phyloP scores from a whole-genome alignment of 2,888 invertebrate genomes.

The Dendrolimus houi region DNA sequence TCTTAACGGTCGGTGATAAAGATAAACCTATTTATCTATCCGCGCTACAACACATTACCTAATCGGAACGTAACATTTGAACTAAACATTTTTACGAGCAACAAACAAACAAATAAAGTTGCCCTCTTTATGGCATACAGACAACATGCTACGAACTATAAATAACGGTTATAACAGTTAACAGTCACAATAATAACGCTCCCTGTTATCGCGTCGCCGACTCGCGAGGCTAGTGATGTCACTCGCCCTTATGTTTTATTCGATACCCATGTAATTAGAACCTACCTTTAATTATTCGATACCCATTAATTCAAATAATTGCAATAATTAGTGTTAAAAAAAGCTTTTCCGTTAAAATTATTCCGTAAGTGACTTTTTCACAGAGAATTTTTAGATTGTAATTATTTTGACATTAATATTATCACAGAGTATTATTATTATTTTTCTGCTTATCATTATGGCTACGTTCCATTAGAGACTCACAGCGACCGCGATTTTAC shows the following conservation, averaged over 20 bases:
- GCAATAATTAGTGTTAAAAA: no score
- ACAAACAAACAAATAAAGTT: conserved; percentile 22
- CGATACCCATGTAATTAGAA: no score
- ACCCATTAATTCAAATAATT: no score
- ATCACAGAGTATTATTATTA: no score
- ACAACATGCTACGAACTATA: conserved; percentile 16
- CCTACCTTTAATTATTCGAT: no score
- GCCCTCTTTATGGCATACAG: conserved; percentile 14
- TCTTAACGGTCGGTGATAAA: not conserved
- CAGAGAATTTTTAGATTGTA: no score
- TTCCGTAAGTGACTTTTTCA: no score
- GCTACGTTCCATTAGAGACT: no score
- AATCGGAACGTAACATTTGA: not conserved
- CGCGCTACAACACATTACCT: not conserved
- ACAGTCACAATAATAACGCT: conserved; percentile 26
- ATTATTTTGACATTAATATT: no score
- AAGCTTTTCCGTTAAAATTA: no score
- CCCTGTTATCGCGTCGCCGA: conserved; percentile 11
- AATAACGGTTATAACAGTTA: conserved; percentile 19
- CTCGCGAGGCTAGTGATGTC: conserved; percentile 10
- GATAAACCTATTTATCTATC: not conserved
- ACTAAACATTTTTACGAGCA: conserved; percentile 8
- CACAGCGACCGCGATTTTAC: no score
- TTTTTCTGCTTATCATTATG: no score
- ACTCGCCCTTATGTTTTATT: not conserved